Evolutionary conservation across 2,113 vertebrate genomes (phyloP).

Genomic region (Microtus oregoni): DNA sequence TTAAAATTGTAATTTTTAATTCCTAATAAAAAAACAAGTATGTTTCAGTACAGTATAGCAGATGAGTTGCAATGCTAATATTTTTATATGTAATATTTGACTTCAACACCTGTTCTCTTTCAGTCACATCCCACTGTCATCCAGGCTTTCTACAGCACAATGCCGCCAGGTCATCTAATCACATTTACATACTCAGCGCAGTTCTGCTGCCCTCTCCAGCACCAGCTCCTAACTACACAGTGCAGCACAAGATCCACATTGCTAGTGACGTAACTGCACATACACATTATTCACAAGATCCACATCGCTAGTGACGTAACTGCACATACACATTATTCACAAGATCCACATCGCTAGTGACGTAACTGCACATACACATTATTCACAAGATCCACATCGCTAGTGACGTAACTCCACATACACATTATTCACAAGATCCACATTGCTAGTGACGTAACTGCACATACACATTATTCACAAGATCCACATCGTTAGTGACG

Average conservation of each 20-base stretch:
- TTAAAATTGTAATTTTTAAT: constrained; percentile 45
- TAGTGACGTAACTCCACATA: background rate
- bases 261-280: background rate
- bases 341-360: too few relatives aligned
- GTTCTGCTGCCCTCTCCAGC: background rate
- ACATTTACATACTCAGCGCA: background rate
- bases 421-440: background rate
- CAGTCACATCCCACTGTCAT: background rate
- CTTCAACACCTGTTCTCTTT: constrained; percentile 17
- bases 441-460: too few relatives aligned
- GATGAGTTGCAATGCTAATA: background rate
- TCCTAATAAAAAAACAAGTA: constrained; percentile 23
- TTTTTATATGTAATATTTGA: background rate
- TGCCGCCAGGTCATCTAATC: background rate
- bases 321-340: background rate
- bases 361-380: background rate
- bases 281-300: background rate
- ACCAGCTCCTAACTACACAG: background rate
- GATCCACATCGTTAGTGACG: too few relatives aligned
- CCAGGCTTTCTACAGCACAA: background rate
- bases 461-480: background rate
- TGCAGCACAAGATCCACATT: background rate
- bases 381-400: background rate
- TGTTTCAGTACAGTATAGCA: background rate
- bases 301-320: too few relatives aligned